A percentile compares a stretch with the other conserved stretches of the same genome.
Evolutionary conservation across 2,888 invertebrate species (phyloP).

Genomic region (Spatulosminthurus flaviceps): DNA sequence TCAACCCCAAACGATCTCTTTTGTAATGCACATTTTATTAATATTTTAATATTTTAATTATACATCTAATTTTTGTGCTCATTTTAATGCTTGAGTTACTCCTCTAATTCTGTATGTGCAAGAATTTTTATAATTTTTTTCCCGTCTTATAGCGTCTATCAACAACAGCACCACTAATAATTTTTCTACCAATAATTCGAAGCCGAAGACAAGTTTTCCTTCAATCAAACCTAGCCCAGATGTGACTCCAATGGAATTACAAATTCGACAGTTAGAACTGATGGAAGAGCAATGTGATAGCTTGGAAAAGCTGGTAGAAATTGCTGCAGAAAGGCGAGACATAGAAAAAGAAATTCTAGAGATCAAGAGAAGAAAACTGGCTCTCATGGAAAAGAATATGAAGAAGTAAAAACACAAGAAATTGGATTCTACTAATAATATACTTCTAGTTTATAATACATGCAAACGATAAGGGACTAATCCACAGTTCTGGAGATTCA

Average conservation of each 20-base stretch:
- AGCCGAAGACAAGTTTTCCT: not conserved
- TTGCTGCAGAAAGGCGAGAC: slow-evolving; percentile 42
- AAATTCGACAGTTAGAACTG: slow-evolving; percentile 44
- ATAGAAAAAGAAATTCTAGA: slow-evolving; percentile 42
- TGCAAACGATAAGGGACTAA: too few relatives aligned
- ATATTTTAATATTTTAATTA: too few relatives aligned
- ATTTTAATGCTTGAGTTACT: too few relatives aligned
- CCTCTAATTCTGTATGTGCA: too few relatives aligned
- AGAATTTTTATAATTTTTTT: not conserved
- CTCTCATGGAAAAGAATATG: slow-evolving; percentile 40
- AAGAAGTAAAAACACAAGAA: not conserved
- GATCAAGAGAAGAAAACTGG: slow-evolving; percentile 43
- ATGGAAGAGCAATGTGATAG: slow-evolving; percentile 48
- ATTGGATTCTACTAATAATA: not conserved
- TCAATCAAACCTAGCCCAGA: slow-evolving; percentile 32
- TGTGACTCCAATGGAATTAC: slow-evolving; percentile 45
- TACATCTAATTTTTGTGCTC: too few relatives aligned
- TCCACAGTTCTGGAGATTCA: too few relatives aligned
- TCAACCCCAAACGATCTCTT: not conserved
- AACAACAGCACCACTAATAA: not conserved
- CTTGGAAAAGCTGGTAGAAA: slow-evolving; percentile 45
- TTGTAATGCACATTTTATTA: not conserved
- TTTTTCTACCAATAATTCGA: slow-evolving; percentile 10
- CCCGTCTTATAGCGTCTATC: not conserved
- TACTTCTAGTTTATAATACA: too few relatives aligned